Conservation (phyloP, 2,888 invertebrate species). For the Conchocele bisecta region DNA sequence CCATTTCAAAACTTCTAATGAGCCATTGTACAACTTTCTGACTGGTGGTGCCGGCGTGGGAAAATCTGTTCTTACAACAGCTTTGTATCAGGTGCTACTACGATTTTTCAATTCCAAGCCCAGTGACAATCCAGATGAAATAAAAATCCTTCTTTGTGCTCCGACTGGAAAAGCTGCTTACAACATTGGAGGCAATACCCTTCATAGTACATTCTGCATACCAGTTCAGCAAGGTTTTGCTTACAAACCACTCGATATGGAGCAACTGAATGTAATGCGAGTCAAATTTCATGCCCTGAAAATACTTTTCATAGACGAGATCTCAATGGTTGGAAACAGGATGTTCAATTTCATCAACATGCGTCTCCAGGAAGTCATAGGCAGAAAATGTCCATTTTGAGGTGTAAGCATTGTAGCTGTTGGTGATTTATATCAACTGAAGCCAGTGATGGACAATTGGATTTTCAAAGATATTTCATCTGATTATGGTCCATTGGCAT, state of each 20-base stretch:
- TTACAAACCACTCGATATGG: constrained; percentile 50
- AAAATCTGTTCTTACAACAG: constrained; percentile 37
- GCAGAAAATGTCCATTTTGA: constrained; percentile 45
- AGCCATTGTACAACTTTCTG: constrained; percentile 42
- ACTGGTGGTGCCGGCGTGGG: constrained; percentile 54
- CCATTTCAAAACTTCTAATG: constrained; percentile 30
- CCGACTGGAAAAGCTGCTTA: constrained; percentile 58
- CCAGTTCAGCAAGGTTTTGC: constrained; percentile 43
- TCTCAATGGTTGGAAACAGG: constrained; percentile 59
- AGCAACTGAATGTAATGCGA: constrained; percentile 44
- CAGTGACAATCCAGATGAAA: constrained; percentile 37
- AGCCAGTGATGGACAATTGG: constrained; percentile 58
- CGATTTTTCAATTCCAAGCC: constrained; percentile 25
- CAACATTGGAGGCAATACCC: constrained; percentile 47
- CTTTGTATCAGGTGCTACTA: constrained; percentile 42
- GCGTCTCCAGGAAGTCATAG: constrained; percentile 53
- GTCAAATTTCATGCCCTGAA: constrained; percentile 26
- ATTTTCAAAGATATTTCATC: constrained; percentile 43
- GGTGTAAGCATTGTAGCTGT: constrained; percentile 52
- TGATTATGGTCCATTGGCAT: constrained; percentile 33
- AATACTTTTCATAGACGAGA: constrained; percentile 60
- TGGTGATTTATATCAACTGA: constrained; percentile 52
- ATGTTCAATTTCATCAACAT: constrained; percentile 56
- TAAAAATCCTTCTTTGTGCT: constrained; percentile 49
- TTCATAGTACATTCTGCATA: constrained; percentile 52